Conservation (phyloP, 1,140 invertebrate species). For the Ostrea denselamellosa region DNA sequence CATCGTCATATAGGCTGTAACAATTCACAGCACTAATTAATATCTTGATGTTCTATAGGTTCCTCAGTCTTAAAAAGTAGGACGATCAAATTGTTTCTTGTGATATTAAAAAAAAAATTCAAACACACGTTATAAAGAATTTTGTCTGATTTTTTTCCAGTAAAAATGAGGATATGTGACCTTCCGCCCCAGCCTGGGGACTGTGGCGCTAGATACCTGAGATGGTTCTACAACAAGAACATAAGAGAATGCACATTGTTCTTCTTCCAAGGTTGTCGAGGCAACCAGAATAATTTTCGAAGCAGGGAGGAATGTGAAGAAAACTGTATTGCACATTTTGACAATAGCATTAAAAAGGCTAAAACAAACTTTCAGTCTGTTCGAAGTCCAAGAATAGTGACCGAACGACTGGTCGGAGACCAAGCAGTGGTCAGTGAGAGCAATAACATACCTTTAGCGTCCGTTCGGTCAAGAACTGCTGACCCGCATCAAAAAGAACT, state of each 20-base stretch:
- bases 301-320: slow-evolving; percentile 46
- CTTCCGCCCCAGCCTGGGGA: slow-evolving; percentile 48
- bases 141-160: slow-evolving; percentile 39
- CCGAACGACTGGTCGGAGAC: not conserved
- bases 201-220: slow-evolving; percentile 49
- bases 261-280: slow-evolving; percentile 51
- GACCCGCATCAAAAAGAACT: slow-evolving; percentile 29
- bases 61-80: not conserved
- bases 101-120: too few relatives aligned
- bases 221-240: slow-evolving; percentile 51
- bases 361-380: slow-evolving; percentile 1
- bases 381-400: slow-evolving; percentile 17
- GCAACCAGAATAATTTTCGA: slow-evolving; percentile 55
- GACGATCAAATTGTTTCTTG: not conserved
- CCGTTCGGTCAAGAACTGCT: slow-evolving; percentile 13
- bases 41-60: not conserved
- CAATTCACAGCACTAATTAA: not conserved
- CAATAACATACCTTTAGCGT: slow-evolving; percentile 20
- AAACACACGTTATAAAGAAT: not conserved
- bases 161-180: slow-evolving; percentile 53
- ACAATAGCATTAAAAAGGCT: slow-evolving; percentile 15
- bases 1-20: not conserved
- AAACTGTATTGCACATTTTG: slow-evolving; percentile 47
- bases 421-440: slow-evolving; percentile 18
- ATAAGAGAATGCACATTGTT: slow-evolving; percentile 46